Evolutionary conservation across 2,113 vertebrate species (phyloP).

Genomic region (Psephotus haematonotus): DNA sequence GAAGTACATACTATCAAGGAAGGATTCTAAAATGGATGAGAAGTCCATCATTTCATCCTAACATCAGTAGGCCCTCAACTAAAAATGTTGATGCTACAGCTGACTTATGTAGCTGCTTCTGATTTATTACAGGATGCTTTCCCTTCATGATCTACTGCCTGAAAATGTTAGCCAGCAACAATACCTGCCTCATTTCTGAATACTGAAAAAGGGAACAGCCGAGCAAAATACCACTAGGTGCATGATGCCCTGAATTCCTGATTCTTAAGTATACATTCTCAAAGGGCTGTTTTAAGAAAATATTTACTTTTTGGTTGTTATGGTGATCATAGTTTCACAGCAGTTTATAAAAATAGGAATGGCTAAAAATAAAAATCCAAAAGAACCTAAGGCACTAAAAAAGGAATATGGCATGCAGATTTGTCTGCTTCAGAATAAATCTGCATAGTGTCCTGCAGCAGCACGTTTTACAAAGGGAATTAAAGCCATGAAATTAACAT

Average conservation of each 20-base stretch:
- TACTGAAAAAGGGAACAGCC: constrained; percentile 7
- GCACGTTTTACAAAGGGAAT: constrained; percentile 75
- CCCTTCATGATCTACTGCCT: background rate
- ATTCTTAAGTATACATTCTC: constrained; percentile 41
- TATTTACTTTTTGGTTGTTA: constrained; percentile 68
- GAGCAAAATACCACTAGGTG: background rate
- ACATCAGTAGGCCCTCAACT: background rate
- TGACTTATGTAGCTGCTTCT: background rate
- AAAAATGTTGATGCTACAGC: background rate
- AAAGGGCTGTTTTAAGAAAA: constrained; percentile 51
- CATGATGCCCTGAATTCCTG: constrained; percentile 36
- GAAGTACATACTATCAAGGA: background rate
- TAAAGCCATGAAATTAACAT: constrained; percentile 81
- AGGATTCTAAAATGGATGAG: background rate
- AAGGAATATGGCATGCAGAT: constrained; percentile 64
- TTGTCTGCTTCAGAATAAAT: constrained; percentile 69
- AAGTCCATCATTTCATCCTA: background rate
- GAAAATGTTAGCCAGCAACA: background rate
- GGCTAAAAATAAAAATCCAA: constrained; percentile 67
- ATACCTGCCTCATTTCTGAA: background rate
- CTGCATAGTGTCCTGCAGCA: constrained; percentile 71
- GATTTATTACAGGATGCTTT: background rate
- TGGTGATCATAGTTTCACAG: constrained; percentile 61
- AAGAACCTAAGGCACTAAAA: constrained; percentile 66
- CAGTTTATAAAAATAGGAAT: constrained; percentile 58